Conservation (phyloP, 1,140 invertebrate genomes). For the Anadara kagoshimensis region DNA sequence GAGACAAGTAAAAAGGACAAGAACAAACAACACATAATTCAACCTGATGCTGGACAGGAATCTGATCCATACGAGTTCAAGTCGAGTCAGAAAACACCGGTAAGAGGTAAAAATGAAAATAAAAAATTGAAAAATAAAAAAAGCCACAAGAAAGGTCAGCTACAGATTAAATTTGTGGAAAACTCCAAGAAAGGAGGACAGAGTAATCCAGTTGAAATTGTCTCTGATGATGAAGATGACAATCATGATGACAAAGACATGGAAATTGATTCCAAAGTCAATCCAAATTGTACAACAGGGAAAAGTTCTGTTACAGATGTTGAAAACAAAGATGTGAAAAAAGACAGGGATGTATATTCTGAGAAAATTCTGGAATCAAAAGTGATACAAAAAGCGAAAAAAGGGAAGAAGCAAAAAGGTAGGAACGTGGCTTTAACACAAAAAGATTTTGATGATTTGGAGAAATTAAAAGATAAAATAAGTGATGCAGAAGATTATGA, state of each 20-base stretch:
- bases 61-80: constrained; percentile 57
- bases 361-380: background rate
- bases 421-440: constrained; percentile 21
- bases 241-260: background rate
- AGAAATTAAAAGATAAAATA: constrained; percentile 51
- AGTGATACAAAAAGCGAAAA: constrained; percentile 8
- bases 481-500: constrained; percentile 62
- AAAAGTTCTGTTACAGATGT: background rate
- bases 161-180: background rate
- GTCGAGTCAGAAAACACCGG: constrained; percentile 49
- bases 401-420: constrained; percentile 3
- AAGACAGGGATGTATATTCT: background rate
- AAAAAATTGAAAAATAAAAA: constrained; percentile 27
- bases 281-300: background rate
- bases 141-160: constrained; percentile 6
- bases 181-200: background rate
- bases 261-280: background rate
- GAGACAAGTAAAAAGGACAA: background rate
- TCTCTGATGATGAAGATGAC: background rate
- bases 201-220: background rate
- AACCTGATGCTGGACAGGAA: background rate
- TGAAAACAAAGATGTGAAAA: background rate
- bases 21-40: background rate
- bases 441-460: constrained; percentile 22
- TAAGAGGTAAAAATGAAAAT: constrained; percentile 27